Conservation (phyloP, 2,797 vertebrate species). For the Galaxias olidus region DNA sequence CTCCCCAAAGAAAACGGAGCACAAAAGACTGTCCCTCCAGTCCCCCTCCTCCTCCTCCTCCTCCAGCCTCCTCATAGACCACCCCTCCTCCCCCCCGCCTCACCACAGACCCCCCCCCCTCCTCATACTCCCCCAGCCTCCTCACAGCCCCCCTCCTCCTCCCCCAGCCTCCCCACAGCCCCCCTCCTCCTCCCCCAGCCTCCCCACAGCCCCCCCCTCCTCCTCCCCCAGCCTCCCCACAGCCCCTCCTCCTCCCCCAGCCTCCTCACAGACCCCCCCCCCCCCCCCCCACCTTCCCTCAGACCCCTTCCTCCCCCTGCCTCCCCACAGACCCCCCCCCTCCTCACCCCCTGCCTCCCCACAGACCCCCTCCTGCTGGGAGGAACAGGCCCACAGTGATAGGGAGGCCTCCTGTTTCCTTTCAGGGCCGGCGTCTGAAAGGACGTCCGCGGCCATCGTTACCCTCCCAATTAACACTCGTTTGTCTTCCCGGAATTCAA, state of each 20-base stretch:
- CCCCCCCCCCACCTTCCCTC: conserved; percentile 1
- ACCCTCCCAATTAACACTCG: conserved; percentile 77
- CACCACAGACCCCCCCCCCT: conserved; percentile 9
- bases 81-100: conserved; percentile 18
- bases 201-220: background rate
- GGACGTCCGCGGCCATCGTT: conserved; percentile 60
- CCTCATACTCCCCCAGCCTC: no score
- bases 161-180: conserved; percentile 5
- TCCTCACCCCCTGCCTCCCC: background rate
- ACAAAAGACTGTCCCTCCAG: conserved; percentile 57
- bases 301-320: conserved; percentile 30
- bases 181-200: conserved; percentile 44
- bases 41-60: conserved; percentile 5
- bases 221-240: no score
- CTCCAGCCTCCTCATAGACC: background rate
- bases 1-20: conserved; percentile 65
- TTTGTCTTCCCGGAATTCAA: conserved; percentile 74
- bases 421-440: conserved; percentile 53
- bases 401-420: conserved; percentile 43
- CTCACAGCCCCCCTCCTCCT: no score
- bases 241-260: background rate
- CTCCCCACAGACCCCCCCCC: background rate
- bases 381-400: conserved; percentile 57
- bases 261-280: background rate
- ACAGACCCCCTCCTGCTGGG: conserved; percentile 52